phyloP scores from a whole-genome alignment of 1,140 invertebrate genomes.

The Pinna nobilis region DNA sequence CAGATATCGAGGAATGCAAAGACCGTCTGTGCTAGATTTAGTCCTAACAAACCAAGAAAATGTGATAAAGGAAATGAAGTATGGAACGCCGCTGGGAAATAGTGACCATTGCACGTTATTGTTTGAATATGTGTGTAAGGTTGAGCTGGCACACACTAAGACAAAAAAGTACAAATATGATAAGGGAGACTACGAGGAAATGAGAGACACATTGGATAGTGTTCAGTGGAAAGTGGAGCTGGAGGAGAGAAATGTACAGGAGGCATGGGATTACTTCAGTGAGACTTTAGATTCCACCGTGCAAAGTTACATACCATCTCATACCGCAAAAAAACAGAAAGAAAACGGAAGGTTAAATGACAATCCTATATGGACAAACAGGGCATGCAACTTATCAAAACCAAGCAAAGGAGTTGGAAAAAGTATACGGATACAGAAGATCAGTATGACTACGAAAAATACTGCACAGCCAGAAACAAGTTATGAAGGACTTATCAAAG shows the following conservation, averaged over 20 bases:
- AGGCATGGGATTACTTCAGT: background rate
- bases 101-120: background rate
- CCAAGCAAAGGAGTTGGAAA: background rate
- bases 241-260: background rate
- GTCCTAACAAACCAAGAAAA: conserved; percentile 7
- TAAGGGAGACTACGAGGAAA: conserved; percentile 6
- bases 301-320: background rate
- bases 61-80: background rate
- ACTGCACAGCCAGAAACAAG: background rate
- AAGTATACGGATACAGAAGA: background rate
- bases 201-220: background rate
- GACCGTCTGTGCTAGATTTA: background rate
- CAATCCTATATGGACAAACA: background rate
- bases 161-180: conserved; percentile 8
- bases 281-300: background rate
- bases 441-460: background rate
- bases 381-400: background rate
- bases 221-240: background rate
- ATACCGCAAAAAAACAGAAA: background rate
- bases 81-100: background rate
- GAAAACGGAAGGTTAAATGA: background rate
- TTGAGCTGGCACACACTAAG: background rate
- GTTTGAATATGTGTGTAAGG: background rate
- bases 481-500: background rate
- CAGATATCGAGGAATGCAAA: background rate